Evolutionary conservation across 2,113 vertebrate genomes (phyloP).

Genomic region (Cyphomyrus plagiostoma): DNA sequence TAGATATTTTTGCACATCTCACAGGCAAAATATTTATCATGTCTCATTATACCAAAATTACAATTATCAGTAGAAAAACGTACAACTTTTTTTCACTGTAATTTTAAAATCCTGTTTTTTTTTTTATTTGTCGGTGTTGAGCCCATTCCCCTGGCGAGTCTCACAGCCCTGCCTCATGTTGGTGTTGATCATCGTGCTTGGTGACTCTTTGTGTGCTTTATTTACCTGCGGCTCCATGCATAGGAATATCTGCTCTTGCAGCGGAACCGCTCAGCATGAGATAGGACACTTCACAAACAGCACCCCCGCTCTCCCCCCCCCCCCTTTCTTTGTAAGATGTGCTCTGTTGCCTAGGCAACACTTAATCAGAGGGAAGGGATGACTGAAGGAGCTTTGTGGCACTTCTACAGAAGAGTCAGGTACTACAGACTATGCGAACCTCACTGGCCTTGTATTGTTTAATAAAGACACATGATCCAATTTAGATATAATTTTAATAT

Average conservation of each 20-base stretch:
- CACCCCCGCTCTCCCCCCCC: not conserved
- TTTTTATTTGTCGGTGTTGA: not conserved
- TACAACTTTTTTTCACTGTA: not conserved
- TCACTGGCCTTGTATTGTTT: not conserved
- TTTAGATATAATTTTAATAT: not conserved
- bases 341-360: slow-evolving; percentile 47
- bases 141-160: not conserved
- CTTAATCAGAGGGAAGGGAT: slow-evolving; percentile 31
- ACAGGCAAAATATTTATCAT: not conserved
- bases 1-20: not conserved
- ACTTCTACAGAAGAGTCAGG: slow-evolving; percentile 33
- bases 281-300: slow-evolving; percentile 24
- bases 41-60: not conserved
- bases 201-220: not conserved
- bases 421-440: slow-evolving; percentile 18
- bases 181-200: not conserved
- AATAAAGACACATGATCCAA: slow-evolving; percentile 7
- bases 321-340: slow-evolving; percentile 12
- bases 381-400: slow-evolving; percentile 38
- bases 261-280: slow-evolving; percentile 26
- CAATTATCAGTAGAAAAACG: not conserved
- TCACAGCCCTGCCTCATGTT: not conserved
- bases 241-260: not conserved
- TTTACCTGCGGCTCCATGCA: slow-evolving; percentile 4
- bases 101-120: not conserved